Percentiles rank a stretch among this genome's conserved stretches.
Evolutionary conservation across 37 sponge, comb jelly and placozoan species (phyloP).

Genomic region (Dysidea cf. avara): DNA sequence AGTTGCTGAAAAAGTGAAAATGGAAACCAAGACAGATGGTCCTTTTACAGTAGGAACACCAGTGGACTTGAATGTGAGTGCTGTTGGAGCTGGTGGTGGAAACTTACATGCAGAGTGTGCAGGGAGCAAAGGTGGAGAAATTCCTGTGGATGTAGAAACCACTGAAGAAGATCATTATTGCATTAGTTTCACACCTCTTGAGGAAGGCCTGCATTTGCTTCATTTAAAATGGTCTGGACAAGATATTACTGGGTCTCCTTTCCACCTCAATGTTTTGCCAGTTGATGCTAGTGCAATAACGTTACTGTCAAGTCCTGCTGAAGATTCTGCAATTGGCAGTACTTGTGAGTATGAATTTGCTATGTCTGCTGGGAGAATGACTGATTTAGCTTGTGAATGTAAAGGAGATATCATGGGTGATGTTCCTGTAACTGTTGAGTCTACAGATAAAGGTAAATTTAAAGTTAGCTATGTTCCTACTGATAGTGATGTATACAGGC

Average conservation of each 20-base stretch:
- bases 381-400: neutral
- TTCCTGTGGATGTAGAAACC: conserved; percentile 22
- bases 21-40: conserved; percentile 29
- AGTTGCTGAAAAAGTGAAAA: conserved; percentile 34
- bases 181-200: conserved; percentile 16
- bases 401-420: conserved; percentile 42
- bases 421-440: conserved; percentile 40
- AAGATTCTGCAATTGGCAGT: too few species aligned
- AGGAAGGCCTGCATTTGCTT: conserved; percentile 9
- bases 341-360: too few species aligned
- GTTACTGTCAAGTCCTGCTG: neutral
- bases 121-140: conserved; percentile 21
- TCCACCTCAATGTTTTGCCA: conserved; percentile 7
- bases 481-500: conserved; percentile 46
- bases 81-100: conserved; percentile 40
- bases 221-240: conserved; percentile 10
- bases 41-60: neutral
- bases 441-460: conserved; percentile 17
- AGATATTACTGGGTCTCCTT: conserved; percentile 18
- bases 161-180: conserved; percentile 2
- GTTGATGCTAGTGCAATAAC: neutral
- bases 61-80: neutral
- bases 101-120: conserved; percentile 27
- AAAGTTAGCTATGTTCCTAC: conserved; percentile 52
- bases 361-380: too few species aligned